Conservation (phyloP, 92 coral and sea anemone species). For the Palythoa heliodiscus region DNA sequence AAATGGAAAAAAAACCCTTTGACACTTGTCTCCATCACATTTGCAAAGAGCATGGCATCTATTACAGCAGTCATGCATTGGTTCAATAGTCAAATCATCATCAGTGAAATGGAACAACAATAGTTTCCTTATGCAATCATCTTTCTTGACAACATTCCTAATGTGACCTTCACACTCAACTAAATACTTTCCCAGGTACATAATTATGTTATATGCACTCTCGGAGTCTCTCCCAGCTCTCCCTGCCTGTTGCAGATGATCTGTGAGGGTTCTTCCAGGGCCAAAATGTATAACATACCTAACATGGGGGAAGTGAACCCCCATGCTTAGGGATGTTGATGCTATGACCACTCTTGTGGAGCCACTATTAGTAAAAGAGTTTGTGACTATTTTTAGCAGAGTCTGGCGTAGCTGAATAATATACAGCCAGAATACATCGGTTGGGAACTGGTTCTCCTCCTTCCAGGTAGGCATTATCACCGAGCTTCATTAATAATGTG, state of each 20-base stretch:
- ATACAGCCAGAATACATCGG: slow-evolving; percentile 55
- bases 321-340: slow-evolving; percentile 69
- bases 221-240: slow-evolving; percentile 72
- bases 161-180: slow-evolving; percentile 38
- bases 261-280: slow-evolving; percentile 68
- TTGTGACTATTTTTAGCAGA: slow-evolving; percentile 38
- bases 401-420: slow-evolving; percentile 71
- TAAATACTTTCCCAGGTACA: slow-evolving; percentile 40
- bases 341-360: slow-evolving; percentile 61
- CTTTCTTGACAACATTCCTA: slow-evolving; percentile 38
- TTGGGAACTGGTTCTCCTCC: slow-evolving; percentile 38
- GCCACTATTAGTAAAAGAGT: slow-evolving; percentile 58
- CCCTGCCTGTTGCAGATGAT: slow-evolving; percentile 72
- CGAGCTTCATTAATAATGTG: slow-evolving; percentile 44
- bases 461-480: slow-evolving; percentile 19
- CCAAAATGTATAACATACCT: slow-evolving; percentile 65
- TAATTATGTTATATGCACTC: slow-evolving; percentile 15
- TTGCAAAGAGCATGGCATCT: slow-evolving; percentile 43
- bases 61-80: slow-evolving; percentile 57
- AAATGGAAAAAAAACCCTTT: slow-evolving; percentile 16
- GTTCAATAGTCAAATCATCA: slow-evolving; percentile 23
- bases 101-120: slow-evolving; percentile 42
- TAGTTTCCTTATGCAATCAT: slow-evolving; percentile 36
- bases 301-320: slow-evolving; percentile 72
- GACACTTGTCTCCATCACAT: slow-evolving; percentile 46